phyloP scores from a whole-genome alignment of 2,797 vertebrate species.

The Rhynchonycteris naso region DNA sequence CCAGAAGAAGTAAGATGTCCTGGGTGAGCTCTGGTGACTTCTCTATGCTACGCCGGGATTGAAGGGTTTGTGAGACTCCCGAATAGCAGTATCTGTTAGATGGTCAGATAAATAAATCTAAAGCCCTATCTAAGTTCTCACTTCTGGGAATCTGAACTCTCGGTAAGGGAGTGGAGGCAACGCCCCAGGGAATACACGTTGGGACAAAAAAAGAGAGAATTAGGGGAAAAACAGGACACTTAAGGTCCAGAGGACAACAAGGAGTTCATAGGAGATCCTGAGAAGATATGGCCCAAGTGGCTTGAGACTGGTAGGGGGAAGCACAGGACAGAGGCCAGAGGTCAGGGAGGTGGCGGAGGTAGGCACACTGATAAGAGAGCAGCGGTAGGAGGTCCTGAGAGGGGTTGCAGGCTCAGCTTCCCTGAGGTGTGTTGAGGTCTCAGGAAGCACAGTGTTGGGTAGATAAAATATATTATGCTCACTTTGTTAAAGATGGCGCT shows the following conservation, averaged over 20 bases:
- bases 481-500: too few relatives aligned
- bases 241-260: not conserved
- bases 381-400: not conserved
- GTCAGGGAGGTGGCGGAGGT: accelerated
- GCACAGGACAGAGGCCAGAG: not conserved
- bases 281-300: not conserved
- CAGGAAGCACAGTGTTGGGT: not conserved
- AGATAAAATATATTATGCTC: too few relatives aligned
- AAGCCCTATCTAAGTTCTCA: not conserved
- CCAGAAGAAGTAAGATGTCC: not conserved
- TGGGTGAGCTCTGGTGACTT: not conserved
- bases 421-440: not conserved
- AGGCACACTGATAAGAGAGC: accelerated
- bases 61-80: not conserved
- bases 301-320: not conserved
- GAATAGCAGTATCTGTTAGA: not conserved
- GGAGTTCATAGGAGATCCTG: not conserved
- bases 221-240: not conserved
- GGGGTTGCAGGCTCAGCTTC: not conserved
- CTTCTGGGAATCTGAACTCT: not conserved
- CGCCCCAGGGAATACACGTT: not conserved
- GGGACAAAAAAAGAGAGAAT: not conserved
- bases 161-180: not conserved
- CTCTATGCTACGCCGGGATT: not conserved
- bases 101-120: not conserved